phyloP scores from a whole-genome alignment of 37 sponge, comb jelly and placozoan species.

The Eunapius fragilis region DNA sequence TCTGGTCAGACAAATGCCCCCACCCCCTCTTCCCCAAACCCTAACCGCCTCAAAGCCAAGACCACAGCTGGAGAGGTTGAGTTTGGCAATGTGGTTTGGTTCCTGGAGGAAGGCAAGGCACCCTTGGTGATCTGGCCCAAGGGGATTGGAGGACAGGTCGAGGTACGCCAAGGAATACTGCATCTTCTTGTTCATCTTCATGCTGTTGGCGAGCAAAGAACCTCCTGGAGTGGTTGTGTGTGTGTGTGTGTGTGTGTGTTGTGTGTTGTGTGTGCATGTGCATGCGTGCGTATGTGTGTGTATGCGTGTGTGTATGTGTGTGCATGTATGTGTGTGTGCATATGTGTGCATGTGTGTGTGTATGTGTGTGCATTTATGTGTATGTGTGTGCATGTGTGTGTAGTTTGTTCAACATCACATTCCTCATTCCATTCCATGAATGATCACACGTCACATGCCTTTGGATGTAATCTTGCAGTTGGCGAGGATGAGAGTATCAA shows the following conservation, averaged over 20 bases:
- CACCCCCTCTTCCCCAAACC: neutral
- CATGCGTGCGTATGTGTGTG: neutral
- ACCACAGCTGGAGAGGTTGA: conserved; percentile 65
- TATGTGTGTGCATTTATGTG: neutral
- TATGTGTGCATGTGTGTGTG: neutral
- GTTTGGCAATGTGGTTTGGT: conserved; percentile 57
- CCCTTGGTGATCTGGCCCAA: conserved; percentile 73
- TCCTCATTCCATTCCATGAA: neutral
- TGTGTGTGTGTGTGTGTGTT: conserved; percentile 10
- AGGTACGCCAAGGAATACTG: conserved; percentile 62
- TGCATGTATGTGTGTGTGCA: conserved; percentile 4
- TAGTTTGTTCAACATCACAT: neutral
- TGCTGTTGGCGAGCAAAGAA: conserved; percentile 44
- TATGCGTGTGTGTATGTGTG: neutral
- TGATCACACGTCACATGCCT: conserved; percentile 33
- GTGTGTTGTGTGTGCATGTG: conserved; percentile 3
- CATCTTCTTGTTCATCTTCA: conserved; percentile 76
- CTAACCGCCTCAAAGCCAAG: conserved; percentile 55
- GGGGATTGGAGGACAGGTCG: conserved; percentile 66
- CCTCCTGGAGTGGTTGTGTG: conserved; percentile 22
- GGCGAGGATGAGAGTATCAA: conserved; percentile 47
- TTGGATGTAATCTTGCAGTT: conserved; percentile 64
- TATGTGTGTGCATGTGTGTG: neutral
- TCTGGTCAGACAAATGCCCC: no score
- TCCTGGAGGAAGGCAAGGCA: conserved; percentile 73